Evolutionary conservation across 2,113 vertebrate species (phyloP).

Genomic region (Psittacus erithacus): DNA sequence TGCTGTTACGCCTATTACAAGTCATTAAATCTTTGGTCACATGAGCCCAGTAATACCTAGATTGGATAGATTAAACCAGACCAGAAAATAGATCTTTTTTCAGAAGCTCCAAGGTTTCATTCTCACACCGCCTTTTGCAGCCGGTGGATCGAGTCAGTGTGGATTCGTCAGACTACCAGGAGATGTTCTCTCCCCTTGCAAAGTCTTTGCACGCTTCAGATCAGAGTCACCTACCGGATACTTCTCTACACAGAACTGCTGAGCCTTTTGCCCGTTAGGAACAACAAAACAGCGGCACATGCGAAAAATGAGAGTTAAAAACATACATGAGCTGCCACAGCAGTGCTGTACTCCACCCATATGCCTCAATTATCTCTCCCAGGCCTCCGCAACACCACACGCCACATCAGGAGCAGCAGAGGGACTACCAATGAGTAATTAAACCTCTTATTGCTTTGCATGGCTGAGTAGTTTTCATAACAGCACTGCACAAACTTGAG

Average conservation of each 20-base stretch:
- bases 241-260: background rate
- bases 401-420: slow-evolving; percentile 32
- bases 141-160: accelerated
- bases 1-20: accelerated
- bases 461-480: slow-evolving; percentile 57
- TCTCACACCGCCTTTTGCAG: background rate
- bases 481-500: slow-evolving; percentile 23
- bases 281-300: background rate
- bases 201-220: background rate
- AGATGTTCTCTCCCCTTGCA: background rate
- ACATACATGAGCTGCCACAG: slow-evolving; percentile 14
- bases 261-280: background rate
- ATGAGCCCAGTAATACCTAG: background rate
- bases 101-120: background rate
- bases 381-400: slow-evolving; percentile 50
- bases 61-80: background rate
- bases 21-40: background rate
- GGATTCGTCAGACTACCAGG: background rate
- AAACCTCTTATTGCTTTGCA: slow-evolving; percentile 49
- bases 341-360: slow-evolving; percentile 23
- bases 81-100: background rate
- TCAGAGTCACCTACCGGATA: background rate
- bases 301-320: background rate
- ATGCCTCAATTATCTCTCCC: slow-evolving; percentile 65
- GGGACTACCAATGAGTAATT: slow-evolving; percentile 27